A percentile compares a stretch with the other conserved stretches of the same genome.
Evolutionary conservation across 2,113 vertebrate genomes (phyloP).

Genomic region (Plecotus auritus): DNA sequence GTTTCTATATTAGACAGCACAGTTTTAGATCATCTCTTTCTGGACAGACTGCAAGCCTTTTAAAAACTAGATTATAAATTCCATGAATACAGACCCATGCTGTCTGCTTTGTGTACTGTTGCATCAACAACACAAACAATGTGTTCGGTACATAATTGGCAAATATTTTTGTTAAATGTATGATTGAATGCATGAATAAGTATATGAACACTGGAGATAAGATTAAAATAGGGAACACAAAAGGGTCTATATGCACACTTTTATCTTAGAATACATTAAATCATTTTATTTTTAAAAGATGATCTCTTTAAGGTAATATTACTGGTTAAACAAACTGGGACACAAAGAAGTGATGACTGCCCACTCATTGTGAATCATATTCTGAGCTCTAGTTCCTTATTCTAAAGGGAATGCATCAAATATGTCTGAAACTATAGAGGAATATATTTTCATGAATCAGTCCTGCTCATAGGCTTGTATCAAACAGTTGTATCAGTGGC

Average conservation of each 20-base stretch:
- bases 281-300: not conserved
- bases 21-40: not conserved
- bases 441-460: not conserved
- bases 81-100: not conserved
- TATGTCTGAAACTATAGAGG: not conserved
- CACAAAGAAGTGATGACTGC: not conserved
- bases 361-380: not conserved
- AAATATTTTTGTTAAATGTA: not conserved
- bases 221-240: not conserved
- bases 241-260: not conserved
- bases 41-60: not conserved
- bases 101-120: not conserved
- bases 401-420: not conserved
- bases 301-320: not conserved
- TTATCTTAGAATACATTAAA: not conserved
- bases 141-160: not conserved
- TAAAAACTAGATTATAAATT: not conserved
- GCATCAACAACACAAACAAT: not conserved
- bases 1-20: not conserved
- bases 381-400: not conserved
- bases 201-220: not conserved
- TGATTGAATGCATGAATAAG: not conserved
- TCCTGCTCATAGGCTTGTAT: not conserved
- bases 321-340: not conserved
- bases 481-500: not conserved